phyloP scores from a whole-genome alignment of 92 coral and sea anemone genomes.

The Nematostella vectensis region DNA sequence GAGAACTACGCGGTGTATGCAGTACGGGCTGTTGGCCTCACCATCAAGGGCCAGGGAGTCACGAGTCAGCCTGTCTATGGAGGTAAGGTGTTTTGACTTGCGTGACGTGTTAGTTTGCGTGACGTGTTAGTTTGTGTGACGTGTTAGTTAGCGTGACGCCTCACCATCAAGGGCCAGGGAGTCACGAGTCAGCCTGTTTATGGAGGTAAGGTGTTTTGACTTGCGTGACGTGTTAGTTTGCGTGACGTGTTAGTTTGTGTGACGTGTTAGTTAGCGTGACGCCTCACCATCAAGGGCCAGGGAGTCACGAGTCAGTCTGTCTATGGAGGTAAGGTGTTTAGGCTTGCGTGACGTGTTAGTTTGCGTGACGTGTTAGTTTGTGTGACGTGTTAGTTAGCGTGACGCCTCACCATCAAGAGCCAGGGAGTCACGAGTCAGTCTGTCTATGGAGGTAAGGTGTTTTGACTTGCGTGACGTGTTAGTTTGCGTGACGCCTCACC shows the following conservation, averaged over 20 bases:
- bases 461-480: no score
- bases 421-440: conserved; percentile 41
- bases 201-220: conserved; percentile 65
- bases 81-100: no score
- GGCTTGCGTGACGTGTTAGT: no score
- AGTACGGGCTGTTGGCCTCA: conserved; percentile 43
- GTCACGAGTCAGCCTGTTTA: conserved; percentile 18
- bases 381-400: no score
- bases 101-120: no score
- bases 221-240: no score
- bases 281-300: conserved; percentile 55
- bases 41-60: conserved; percentile 61
- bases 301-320: conserved; percentile 33
- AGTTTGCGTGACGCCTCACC: no score
- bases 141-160: no score
- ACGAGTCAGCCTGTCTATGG: conserved; percentile 25
- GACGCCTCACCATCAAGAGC: conserved; percentile 56
- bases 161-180: conserved; percentile 65
- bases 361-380: no score
- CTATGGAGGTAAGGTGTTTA: conserved; percentile 51
- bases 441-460: conserved; percentile 42
- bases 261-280: no score
- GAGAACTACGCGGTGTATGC: conserved; percentile 48
- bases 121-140: no score
- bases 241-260: no score